phyloP scores from a whole-genome alignment of 1,140 invertebrate species.

The Cephus cinctus region DNA sequence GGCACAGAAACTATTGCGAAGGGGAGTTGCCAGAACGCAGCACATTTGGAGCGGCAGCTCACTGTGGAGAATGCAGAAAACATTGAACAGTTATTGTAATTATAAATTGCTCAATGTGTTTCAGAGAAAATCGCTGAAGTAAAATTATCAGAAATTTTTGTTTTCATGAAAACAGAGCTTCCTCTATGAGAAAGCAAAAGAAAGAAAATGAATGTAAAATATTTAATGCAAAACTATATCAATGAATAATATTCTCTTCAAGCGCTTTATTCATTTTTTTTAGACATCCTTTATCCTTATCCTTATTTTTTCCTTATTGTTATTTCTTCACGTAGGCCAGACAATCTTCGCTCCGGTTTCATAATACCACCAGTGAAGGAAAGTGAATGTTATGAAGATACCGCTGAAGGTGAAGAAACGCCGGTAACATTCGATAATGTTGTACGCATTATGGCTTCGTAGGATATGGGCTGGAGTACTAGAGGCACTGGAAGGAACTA shows the following conservation, averaged over 20 bases:
- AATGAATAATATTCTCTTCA: conserved; percentile 1
- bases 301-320: neutral
- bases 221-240: too few species aligned
- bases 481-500: conserved; percentile 15
- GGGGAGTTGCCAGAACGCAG: conserved; percentile 11
- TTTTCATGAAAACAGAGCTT: too few species aligned
- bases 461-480: conserved; percentile 15
- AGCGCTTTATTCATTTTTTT: neutral
- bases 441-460: conserved; percentile 11
- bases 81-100: conserved; percentile 10
- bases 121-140: too few species aligned
- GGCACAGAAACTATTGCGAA: conserved; percentile 8
- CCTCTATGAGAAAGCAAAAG: too few species aligned
- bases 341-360: too few species aligned
- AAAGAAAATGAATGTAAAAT: neutral
- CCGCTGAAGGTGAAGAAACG: too few species aligned
- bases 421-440: conserved; percentile 7
- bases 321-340: conserved; percentile 12
- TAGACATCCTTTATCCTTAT: conserved; percentile 6
- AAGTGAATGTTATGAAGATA: too few species aligned
- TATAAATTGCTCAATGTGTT: conserved; percentile 2
- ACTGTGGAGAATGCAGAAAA: conserved; percentile 8
- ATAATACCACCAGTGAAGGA: too few species aligned
- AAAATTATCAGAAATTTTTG: too few species aligned
- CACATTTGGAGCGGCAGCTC: conserved; percentile 9